Conservation (phyloP, 2,113 vertebrate genomes). For the Macroglossus sobrinus region DNA sequence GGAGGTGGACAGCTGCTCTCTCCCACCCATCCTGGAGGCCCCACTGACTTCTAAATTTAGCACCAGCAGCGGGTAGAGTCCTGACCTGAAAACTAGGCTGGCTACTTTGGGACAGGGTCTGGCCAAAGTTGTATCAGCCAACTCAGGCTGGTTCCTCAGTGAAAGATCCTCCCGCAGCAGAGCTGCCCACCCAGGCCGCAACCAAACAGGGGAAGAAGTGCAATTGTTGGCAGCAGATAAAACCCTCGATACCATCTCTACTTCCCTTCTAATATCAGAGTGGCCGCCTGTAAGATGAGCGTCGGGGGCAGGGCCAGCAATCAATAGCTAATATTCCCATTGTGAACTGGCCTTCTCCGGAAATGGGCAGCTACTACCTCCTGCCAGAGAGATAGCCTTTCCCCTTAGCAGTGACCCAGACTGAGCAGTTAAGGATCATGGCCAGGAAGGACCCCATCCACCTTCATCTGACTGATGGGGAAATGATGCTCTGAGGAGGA, state of each 20-base stretch:
- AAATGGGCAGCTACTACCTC: conserved; percentile 62
- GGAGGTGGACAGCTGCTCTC: background rate
- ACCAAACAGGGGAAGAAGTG: conserved; percentile 58
- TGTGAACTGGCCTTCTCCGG: conserved; percentile 56
- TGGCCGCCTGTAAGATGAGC: conserved; percentile 4
- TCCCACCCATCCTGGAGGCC: background rate
- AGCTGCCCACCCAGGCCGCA: background rate
- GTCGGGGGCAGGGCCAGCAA: conserved; percentile 56
- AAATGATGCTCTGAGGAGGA: background rate
- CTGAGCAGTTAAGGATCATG: background rate
- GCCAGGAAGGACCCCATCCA: background rate
- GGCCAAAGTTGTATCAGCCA: background rate
- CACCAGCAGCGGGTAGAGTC: background rate
- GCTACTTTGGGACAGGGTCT: background rate
- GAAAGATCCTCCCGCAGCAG: background rate
- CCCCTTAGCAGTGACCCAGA: conserved; percentile 38
- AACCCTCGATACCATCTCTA: conserved; percentile 75
- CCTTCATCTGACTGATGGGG: conserved; percentile 52
- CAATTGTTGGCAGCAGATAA: conserved; percentile 76
- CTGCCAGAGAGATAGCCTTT: conserved; percentile 45
- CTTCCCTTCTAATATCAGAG: conserved; percentile 63
- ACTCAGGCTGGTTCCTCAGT: background rate
- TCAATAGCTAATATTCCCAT: conserved; percentile 61
- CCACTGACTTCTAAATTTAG: background rate
- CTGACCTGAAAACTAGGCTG: background rate